Evolutionary conservation across 1,140 invertebrate species (phyloP).

Genomic region (Branchinecta lindahli): DNA sequence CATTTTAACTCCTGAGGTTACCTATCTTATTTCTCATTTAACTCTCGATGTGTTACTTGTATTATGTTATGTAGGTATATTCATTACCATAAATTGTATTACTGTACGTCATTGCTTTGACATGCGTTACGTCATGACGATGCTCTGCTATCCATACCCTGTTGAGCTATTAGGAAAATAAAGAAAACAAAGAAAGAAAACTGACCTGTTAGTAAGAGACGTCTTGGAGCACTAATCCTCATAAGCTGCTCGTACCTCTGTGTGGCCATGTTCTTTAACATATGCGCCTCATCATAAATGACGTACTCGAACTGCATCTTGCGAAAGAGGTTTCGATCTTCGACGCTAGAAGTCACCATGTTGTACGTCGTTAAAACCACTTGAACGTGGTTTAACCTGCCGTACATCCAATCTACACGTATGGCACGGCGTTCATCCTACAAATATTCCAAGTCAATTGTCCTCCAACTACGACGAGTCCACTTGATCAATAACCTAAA

Average conservation of each 20-base stretch:
- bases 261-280: conserved; percentile 93
- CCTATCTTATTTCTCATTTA: too few species aligned
- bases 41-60: too few species aligned
- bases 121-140: too few species aligned
- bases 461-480: too few species aligned
- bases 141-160: too few species aligned
- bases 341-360: conserved; percentile 59
- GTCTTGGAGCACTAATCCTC: conserved; percentile 53
- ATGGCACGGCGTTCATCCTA: background rate
- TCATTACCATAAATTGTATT: too few species aligned
- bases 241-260: conserved; percentile 74
- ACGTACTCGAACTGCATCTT: conserved; percentile 77
- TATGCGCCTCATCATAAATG: conserved; percentile 92
- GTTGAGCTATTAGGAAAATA: too few species aligned
- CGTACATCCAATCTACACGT: conserved; percentile 6
- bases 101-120: too few species aligned
- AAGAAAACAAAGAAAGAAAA: too few species aligned
- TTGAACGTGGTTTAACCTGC: conserved; percentile 13
- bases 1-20: too few species aligned
- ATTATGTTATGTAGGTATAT: too few species aligned
- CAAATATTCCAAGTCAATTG: background rate
- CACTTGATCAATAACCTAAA: background rate
- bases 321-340: conserved; percentile 79
- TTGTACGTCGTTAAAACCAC: conserved; percentile 42
- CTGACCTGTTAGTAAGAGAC: conserved; percentile 15